Conservation (phyloP, 2,113 vertebrate genomes). For the Cynopterus brachyotis region DNA sequence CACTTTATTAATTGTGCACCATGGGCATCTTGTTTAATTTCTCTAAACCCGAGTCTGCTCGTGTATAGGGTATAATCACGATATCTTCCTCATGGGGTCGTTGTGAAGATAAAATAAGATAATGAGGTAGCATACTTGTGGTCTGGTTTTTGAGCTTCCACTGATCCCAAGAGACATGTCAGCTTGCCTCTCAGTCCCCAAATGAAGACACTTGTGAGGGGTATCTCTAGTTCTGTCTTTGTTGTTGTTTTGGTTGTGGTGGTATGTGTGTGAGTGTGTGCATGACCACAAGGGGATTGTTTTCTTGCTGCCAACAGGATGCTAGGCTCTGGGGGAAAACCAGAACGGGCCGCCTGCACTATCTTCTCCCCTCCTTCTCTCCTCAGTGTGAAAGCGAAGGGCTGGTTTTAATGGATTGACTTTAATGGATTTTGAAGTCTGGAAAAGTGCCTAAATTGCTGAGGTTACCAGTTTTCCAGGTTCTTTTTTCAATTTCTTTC, state of each 20-base stretch:
- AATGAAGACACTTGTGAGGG: neutral
- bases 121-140: neutral
- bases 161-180: constrained; percentile 6
- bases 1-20: neutral
- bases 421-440: constrained; percentile 77
- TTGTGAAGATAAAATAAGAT: constrained; percentile 4
- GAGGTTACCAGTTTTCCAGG: constrained; percentile 78
- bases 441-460: constrained; percentile 72
- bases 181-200: neutral
- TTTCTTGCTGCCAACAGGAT: constrained; percentile 48
- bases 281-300: neutral
- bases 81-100: neutral
- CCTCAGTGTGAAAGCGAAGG: constrained; percentile 53
- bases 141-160: neutral
- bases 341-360: constrained; percentile 29
- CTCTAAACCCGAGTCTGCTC: neutral
- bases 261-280: no score
- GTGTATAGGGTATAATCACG: neutral
- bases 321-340: constrained; percentile 58
- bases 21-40: neutral
- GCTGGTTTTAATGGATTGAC: constrained; percentile 71
- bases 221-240: neutral
- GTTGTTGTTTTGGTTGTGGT: neutral
- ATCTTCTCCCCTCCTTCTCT: neutral
- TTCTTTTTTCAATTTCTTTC: constrained; percentile 72